Conservation (phyloP, 2,797 vertebrate genomes). For the Chlorospingus semifuscus region DNA sequence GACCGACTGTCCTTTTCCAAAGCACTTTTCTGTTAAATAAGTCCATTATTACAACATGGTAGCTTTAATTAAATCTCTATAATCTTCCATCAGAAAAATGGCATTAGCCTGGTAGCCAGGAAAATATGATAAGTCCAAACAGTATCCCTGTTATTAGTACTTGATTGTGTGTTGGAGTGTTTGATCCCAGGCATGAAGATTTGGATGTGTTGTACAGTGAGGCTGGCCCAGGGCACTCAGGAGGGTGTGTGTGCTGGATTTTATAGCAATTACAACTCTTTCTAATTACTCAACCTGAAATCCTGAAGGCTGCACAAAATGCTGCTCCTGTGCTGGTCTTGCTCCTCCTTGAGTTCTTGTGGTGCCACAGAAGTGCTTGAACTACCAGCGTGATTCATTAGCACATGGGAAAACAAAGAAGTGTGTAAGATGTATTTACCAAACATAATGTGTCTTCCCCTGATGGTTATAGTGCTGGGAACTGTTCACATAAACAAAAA, state of each 20-base stretch:
- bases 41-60: constrained; percentile 52
- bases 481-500: neutral
- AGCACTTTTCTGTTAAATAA: constrained; percentile 67
- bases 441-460: neutral
- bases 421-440: neutral
- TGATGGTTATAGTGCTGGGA: neutral
- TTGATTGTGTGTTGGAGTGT: neutral
- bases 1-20: constrained; percentile 51
- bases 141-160: neutral
- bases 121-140: constrained; percentile 7
- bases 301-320: neutral
- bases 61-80: constrained; percentile 70
- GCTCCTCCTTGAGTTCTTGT: neutral
- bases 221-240: neutral
- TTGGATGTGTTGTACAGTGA: neutral
- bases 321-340: neutral
- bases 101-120: constrained; percentile 10
- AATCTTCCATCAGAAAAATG: constrained; percentile 61
- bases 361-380: neutral
- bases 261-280: neutral
- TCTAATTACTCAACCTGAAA: neutral
- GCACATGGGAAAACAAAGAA: neutral
- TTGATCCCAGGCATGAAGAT: constrained; percentile 28
- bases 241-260: neutral
- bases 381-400: neutral